Evolutionary conservation across 2,888 invertebrate genomes (phyloP).

Genomic region (Dromius quadrimaculatus): DNA sequence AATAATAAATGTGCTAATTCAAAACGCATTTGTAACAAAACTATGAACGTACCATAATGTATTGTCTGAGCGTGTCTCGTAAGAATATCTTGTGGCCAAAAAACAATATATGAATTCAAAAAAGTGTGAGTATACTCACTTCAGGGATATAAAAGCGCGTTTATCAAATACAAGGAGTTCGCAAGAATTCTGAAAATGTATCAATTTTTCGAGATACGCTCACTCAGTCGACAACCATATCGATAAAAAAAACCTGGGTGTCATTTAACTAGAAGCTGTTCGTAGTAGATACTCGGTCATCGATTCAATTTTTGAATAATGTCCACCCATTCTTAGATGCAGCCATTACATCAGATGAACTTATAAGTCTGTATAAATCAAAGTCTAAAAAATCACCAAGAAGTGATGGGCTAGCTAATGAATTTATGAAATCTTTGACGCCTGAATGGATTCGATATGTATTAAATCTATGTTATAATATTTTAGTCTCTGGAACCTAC

Average conservation of each 20-base stretch:
- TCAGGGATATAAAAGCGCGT: background rate
- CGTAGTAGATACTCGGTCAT: background rate
- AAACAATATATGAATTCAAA: background rate
- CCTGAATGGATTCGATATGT: background rate
- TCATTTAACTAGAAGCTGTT: background rate
- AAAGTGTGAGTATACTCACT: background rate
- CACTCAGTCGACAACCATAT: background rate
- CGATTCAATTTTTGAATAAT: background rate
- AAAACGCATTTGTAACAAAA: background rate
- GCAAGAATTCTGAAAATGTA: background rate
- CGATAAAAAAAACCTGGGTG: background rate
- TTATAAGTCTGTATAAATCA: background rate
- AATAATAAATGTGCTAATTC: background rate
- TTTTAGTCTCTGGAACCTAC: background rate
- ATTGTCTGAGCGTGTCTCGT: too few relatives aligned
- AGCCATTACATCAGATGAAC: background rate
- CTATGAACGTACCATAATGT: background rate
- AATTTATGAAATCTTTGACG: background rate
- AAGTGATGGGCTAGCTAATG: background rate
- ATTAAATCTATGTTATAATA: background rate
- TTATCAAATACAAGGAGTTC: background rate
- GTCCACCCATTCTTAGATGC: constrained; percentile 2
- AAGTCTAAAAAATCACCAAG: constrained; percentile 9
- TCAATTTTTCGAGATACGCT: background rate
- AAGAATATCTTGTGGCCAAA: background rate